Conservation (phyloP, 2,797 vertebrate genomes). For the Furcifer pardalis region DNA sequence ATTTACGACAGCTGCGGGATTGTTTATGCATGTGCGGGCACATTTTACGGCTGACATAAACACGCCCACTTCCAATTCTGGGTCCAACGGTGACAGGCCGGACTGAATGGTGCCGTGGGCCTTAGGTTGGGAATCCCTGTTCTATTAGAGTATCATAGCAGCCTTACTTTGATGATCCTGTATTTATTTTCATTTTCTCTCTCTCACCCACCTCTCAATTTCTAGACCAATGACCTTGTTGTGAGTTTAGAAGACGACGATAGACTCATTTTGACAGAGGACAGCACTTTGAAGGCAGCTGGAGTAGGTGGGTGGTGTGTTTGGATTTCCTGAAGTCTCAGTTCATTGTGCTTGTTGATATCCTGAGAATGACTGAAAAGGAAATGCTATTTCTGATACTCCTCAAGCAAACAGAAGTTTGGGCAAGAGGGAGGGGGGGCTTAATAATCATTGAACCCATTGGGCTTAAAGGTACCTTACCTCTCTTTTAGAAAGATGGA, state of each 20-base stretch:
- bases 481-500: conserved; percentile 67
- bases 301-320: conserved; percentile 83
- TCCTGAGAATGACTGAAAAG: conserved; percentile 56
- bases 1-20: too few species aligned
- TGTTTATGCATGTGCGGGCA: too few species aligned
- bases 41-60: too few species aligned
- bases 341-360: conserved; percentile 44
- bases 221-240: conserved; percentile 91
- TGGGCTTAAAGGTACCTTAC: conserved; percentile 61
- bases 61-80: too few species aligned
- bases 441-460: conserved; percentile 62
- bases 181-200: conserved; percentile 48
- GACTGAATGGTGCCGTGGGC: too few species aligned
- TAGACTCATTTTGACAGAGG: conserved; percentile 81
- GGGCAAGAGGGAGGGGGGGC: neutral
- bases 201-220: neutral
- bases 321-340: conserved; percentile 42
- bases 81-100: too few species aligned
- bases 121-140: too few species aligned
- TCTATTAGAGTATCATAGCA: neutral
- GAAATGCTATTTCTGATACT: conserved; percentile 63
- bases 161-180: neutral
- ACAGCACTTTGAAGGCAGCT: conserved; percentile 79
- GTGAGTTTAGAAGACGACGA: conserved; percentile 92
- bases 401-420: conserved; percentile 43